Base-by-base conservation (phyloP, 92 coral and sea anemone species). In the Siderastrea radians region DNA sequence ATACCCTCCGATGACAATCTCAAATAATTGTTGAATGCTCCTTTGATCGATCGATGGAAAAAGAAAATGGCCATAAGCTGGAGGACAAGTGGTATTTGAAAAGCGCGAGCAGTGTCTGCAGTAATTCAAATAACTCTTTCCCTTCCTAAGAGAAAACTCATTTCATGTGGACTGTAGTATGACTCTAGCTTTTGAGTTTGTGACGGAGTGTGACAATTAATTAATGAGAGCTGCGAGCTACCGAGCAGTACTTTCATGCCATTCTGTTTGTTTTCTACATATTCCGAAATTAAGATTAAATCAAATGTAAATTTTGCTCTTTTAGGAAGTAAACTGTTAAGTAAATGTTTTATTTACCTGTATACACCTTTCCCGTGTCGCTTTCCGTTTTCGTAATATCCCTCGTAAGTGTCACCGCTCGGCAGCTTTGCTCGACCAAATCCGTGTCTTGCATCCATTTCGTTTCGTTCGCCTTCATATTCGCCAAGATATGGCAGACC, bases 401-500 rank as follows among this genome's bases (percentile, higher is more conserved):
- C 98, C 67, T 95, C 96, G 71, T 90, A 95, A 1, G 98, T 95
- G 51, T 95, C 98, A 9, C 96, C 96, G 49, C 91, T 95, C 2
- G 98, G 98, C 9, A 95, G 96, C 79, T 90, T 93, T 26, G 98
- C 96, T 93, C 88, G 62, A 17, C 98, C 98, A 61, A 84, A 79
- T 8, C 98, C 98, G 55, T 95, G 98, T 12, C 98, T 75, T 54
- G 88, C 98, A 5, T 93, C 93, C 43, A 72, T 74, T n/a, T 95
- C 98, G 55, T 95, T 95, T 58, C 98, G 57, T 58, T 91, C 98
- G 5, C 98, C 98, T 65, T 95, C 96, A 44, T 93, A 95, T 84
- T 93, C 96, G 2, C 98, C 98, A 1, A 95, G 91, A 86, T 95
- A 87, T 15, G 98, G 98, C 79, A 95, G 19, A 44, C 98, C 98